phyloP scores from a whole-genome alignment of 2,113 vertebrate species.

The Macroglossus sobrinus region DNA sequence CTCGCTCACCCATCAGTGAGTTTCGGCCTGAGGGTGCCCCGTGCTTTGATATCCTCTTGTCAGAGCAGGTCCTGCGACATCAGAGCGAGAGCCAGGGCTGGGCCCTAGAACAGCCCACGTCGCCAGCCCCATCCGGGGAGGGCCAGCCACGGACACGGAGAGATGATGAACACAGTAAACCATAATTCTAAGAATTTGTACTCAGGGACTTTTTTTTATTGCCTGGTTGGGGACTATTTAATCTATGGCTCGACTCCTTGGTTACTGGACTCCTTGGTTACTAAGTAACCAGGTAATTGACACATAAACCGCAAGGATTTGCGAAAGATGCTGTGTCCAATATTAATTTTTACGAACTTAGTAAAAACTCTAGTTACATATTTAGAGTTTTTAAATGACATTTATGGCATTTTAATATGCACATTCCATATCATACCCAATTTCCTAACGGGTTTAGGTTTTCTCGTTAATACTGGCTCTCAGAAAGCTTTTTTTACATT shows the following conservation, averaged over 20 bases:
- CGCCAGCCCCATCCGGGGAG: not conserved
- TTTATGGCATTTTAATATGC: slow-evolving; percentile 65
- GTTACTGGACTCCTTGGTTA: slow-evolving; percentile 65
- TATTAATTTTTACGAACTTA: slow-evolving; percentile 72
- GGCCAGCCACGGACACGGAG: slow-evolving; percentile 41
- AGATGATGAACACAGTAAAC: slow-evolving; percentile 76
- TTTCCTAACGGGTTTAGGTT: slow-evolving; percentile 63
- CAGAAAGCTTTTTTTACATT: slow-evolving; percentile 27
- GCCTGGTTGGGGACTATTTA: slow-evolving; percentile 68
- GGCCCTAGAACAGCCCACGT: not conserved
- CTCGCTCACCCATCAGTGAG: slow-evolving; percentile 25
- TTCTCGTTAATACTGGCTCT: slow-evolving; percentile 53
- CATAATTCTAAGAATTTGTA: slow-evolving; percentile 75
- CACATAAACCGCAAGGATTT: slow-evolving; percentile 64
- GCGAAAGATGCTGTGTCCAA: slow-evolving; percentile 56
- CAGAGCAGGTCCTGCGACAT: slow-evolving; percentile 13
- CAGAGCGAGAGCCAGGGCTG: not conserved
- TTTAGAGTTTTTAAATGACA: slow-evolving; percentile 63
- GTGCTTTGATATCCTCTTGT: slow-evolving; percentile 64
- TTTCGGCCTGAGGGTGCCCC: not conserved
- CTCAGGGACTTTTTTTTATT: slow-evolving; percentile 70
- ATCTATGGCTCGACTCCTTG: slow-evolving; percentile 63
- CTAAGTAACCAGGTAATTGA: slow-evolving; percentile 73
- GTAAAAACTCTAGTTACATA: slow-evolving; percentile 72
- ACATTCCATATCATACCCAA: slow-evolving; percentile 72